Conservation (phyloP, 2,113 vertebrate genomes). For the Eurystomus gularis region DNA sequence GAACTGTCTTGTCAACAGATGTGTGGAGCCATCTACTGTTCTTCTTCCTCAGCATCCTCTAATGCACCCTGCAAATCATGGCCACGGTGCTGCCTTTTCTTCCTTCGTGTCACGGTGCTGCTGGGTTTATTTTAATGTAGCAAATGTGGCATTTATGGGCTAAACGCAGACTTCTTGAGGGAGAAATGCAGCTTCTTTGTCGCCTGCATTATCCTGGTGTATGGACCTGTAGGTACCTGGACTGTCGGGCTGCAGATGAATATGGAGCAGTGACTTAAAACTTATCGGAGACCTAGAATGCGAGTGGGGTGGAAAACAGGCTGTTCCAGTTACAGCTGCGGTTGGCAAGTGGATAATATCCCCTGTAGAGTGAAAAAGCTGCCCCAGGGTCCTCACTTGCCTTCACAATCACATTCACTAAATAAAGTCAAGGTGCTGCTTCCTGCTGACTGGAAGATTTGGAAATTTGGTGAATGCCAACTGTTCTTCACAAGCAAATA, state of each 20-base stretch:
- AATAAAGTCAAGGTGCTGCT: not conserved
- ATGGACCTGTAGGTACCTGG: not conserved
- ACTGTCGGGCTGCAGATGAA: not conserved
- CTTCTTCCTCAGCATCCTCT: not conserved
- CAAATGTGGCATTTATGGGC: not conserved
- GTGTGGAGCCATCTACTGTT: rapidly evolving
- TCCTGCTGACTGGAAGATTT: not conserved
- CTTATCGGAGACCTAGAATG: not conserved
- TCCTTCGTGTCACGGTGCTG: no score
- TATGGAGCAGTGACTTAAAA: not conserved
- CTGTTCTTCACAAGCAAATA: not conserved
- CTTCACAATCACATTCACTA: not conserved
- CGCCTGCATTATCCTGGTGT: not conserved
- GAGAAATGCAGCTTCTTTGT: not conserved
- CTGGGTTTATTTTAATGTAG: not conserved
- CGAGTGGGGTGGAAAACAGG: not conserved
- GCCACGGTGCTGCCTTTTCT: no score
- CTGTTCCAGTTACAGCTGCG: not conserved
- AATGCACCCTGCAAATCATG: rapidly evolving
- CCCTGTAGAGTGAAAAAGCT: not conserved
- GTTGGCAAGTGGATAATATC: not conserved
- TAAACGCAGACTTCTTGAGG: not conserved
- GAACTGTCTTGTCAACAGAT: not conserved
- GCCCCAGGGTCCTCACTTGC: not conserved
- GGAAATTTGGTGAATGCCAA: not conserved